phyloP scores from a whole-genome alignment of 2,888 invertebrate species.

The Tortrix viridana region DNA sequence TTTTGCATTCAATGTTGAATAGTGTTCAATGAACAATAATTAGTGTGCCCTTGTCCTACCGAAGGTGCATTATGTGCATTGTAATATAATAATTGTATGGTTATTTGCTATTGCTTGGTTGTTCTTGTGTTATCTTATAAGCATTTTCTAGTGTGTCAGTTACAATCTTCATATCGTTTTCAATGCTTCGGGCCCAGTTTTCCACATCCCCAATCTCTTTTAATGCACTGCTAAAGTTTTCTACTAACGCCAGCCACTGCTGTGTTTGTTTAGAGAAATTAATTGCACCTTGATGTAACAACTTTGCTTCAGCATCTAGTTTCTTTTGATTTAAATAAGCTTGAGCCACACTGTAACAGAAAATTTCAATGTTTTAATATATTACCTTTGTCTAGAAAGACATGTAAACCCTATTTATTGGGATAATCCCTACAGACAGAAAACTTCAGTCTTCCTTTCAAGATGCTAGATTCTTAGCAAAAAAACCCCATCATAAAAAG shows the following conservation, averaged over 20 bases:
- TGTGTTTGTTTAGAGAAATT: constrained; percentile 98
- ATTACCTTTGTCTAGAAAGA: no score
- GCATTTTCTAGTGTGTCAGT: constrained; percentile 96
- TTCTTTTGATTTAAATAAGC: constrained; percentile 99
- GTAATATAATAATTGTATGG: constrained; percentile 18
- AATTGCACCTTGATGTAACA: constrained; percentile 95
- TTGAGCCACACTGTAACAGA: constrained; percentile 93
- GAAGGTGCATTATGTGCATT: no score
- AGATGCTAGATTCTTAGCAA: no score
- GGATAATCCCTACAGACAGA: no score
- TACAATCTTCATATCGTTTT: constrained; percentile 97
- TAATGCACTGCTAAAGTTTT: constrained; percentile 93
- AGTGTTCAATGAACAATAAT: no score
- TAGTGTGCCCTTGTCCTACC: no score
- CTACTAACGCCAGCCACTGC: constrained; percentile 97
- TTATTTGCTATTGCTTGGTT: constrained; percentile 53
- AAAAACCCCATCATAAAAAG: no score
- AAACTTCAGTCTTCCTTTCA: no score
- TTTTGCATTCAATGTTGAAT: no score
- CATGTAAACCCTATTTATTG: no score
- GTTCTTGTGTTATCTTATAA: constrained; percentile 88
- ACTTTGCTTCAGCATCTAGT: constrained; percentile 98
- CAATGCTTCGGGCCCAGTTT: constrained; percentile 99
- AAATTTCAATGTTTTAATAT: background rate
- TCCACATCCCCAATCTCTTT: constrained; percentile 99